Evolutionary conservation across 2,113 vertebrate genomes (phyloP).

Genomic region (Puma concolor): DNA sequence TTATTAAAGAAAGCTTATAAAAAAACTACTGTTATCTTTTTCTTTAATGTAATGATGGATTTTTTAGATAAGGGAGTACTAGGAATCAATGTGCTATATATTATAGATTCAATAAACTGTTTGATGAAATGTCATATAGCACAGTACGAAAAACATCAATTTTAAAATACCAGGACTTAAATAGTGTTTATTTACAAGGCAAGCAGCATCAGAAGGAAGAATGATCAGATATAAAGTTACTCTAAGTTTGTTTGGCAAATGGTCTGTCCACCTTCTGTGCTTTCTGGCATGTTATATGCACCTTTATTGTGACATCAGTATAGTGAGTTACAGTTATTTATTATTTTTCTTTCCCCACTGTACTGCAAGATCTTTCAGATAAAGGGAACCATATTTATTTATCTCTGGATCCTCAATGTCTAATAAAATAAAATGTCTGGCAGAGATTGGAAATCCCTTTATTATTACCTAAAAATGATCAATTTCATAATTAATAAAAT

Average conservation of each 20-base stretch:
- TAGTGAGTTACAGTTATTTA: not conserved
- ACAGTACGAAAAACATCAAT: not conserved
- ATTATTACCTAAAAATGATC: not conserved
- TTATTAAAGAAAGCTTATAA: constrained; percentile 53
- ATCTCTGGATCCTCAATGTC: not conserved
- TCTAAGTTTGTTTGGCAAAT: not conserved
- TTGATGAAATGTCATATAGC: constrained; percentile 48
- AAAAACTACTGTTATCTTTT: not conserved
- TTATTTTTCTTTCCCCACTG: not conserved
- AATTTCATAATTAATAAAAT: not conserved
- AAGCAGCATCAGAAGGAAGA: not conserved
- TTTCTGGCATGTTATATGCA: not conserved
- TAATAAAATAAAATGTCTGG: not conserved
- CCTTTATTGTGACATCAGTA: not conserved
- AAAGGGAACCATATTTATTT: not conserved
- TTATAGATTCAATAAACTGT: constrained; percentile 52
- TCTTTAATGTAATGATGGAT: constrained; percentile 43
- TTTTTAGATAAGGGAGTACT: constrained; percentile 54
- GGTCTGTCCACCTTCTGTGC: not conserved
- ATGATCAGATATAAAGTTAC: not conserved
- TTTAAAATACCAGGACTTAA: constrained; percentile 51
- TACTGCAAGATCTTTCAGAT: not conserved
- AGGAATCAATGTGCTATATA: not conserved
- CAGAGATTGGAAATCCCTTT: not conserved
- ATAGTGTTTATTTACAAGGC: constrained; percentile 41